Base-by-base conservation (phyloP, 2,888 invertebrate genomes). In the Drosophila siamana region DNA sequence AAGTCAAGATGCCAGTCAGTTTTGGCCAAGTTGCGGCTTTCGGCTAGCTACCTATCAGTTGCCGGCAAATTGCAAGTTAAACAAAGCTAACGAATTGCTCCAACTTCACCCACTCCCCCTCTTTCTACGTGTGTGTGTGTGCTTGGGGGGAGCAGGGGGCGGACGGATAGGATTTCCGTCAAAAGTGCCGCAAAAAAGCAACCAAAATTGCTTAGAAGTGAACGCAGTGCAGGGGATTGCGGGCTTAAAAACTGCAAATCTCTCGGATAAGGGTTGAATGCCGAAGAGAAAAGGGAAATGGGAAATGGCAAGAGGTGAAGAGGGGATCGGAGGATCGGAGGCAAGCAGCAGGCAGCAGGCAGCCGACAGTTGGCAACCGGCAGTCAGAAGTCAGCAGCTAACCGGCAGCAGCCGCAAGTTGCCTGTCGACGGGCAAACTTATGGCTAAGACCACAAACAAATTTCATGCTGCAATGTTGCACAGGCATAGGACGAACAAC, bases 401-500 rank as follows among this genome's bases (percentile, higher is more conserved):
- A 61, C 64, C 69, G 65, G 72, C 69, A 81, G 69, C 71, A 60
- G 61, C 80, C 82, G 69, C 85, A 83, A 85, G 86, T 83, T 86
- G 86, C 71, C 86, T 82, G 84, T 83, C 86, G 84, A 83, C 84
- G 72, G 81, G 75, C 82, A 82, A 86, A 82, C 86, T 85, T 85
- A 81, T 86, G 84, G 86, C 85, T 78, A 84, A 86, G 85, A 85
- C 87, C 85, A 82, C 85, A 85, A 85, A 85, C 85, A 85, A 85
- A 85, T 84, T 86, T 84, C 69, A 84, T 70, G 78, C 74, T 78
- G 86, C 77, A 81, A 64, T 72, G 74, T 69, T 78, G 84, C 70
- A 73, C 64, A n/a, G 36, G n/a, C 5, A n/a, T n/a, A n/a, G n/a
- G n/a, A n/a, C n/a, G n/a, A 59, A 48, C 40, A 19, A 7, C 28